Base-by-base conservation (phyloP, 2,113 vertebrate species). In the Mionectes macconnelli region DNA sequence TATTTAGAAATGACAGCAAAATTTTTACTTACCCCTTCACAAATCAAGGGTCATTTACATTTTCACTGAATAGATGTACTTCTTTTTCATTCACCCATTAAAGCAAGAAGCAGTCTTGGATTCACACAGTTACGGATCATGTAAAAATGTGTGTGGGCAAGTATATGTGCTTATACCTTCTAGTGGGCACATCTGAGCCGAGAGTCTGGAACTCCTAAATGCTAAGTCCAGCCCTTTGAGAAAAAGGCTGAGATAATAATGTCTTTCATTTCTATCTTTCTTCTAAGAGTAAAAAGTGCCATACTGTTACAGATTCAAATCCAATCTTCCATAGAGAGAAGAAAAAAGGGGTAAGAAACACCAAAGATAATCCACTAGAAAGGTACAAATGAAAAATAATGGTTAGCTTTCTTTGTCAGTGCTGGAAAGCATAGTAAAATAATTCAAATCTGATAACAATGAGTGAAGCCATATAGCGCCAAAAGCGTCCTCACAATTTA, bases 181-280 rank as follows among this genome's bases (percentile, higher is more conserved):
- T 35, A 53, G 22, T 3, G 28, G 11, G 28, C 2, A 4, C 1
- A 1, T 63, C 27, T 42, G 22, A 74, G 55, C 2, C 5, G 57
- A 27, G 4, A 75, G 8, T 12, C 45, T n/a, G n/a, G 28, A 82
- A 73, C 64, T 87, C 89, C 33, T 14, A 63, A 55, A 40, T 16
- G 9, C 1, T 31, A 14, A 42, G 7, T 45, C 14, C 17, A 23
- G 3, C 56, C 20, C 57, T 82, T 24, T 30, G 31, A 64, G 40
- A 45, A 78, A 72, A 78, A 75, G 15, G 35, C 13, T 44, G 23
- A 70, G 14, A 74, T 15, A 84, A 3, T 7, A 70, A 35, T 18
- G 18, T 23, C 27, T 76, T 83, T 68, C 4, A 64, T 56, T 60
- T 56, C 10, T 73, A 11, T 37, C 73, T 79, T 75, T 70, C 30